Base-by-base conservation (phyloP, 2,113 vertebrate genomes). In the Catharus minimus region DNA sequence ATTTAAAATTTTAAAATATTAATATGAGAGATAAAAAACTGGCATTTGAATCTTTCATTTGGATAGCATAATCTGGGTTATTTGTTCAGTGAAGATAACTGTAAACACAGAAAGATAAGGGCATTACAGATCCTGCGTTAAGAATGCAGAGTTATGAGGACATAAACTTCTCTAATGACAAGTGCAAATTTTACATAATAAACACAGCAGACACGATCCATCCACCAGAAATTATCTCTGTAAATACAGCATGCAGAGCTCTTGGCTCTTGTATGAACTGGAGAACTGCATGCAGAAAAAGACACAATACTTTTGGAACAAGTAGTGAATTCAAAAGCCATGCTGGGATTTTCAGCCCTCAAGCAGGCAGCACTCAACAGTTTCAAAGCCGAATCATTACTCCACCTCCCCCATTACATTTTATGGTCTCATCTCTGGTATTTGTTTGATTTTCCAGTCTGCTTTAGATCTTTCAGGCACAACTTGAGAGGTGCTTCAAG, bases 121-220 rank as follows among this genome's bases (percentile, higher is more conserved):
- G 22, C 32, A 64, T 78, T 78, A 84, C 44, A 92, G 56, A 80
- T 77, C 33, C 53, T 43, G 28, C 66, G 41, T 78, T 81, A 95
- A 91, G 47, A 86, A 94, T 94, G 76, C 64, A 92, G 33, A 72
- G 49, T 85, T 95, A 96, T 94, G 94, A 84, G 66, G 92, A 93
- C 78, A 82, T 82, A 95, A 95, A 92, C 66, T 89, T 81, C 41
- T 64, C 66, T 86, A 89, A 82, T 62, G 76, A 90, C 64, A 86
- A 65, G 55, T 46, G 65, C 39, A 92, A 95, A 94, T 65, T 86
- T 86, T 92, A 77, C 27, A 44, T 46, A 91, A 62, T 53, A 91
- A 93, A 74, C 28, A 82, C 36, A 90, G 36, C 27, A 94, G 77
- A 82, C 44, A 89, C 18, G n/a, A 75, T 11, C 43, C 53, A 74